These are phyloP conservation scores for Sphenopsis melanotis DNA, from an alignment of 2,797 vertebrate genomes.

Conservation along the genomic window DNA sequence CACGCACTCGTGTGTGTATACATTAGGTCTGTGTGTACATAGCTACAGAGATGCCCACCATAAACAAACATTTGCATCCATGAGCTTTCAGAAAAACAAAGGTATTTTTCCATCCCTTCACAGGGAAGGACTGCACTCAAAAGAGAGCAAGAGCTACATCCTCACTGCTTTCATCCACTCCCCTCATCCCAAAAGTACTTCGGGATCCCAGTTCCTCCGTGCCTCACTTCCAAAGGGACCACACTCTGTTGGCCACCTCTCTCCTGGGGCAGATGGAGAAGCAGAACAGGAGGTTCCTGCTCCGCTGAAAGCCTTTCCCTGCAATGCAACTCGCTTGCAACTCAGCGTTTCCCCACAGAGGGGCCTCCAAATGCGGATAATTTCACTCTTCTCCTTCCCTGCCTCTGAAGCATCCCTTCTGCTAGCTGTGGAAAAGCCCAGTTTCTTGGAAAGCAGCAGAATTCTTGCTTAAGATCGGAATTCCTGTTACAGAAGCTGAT, in stretches of 20 bases:
- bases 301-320: background rate
- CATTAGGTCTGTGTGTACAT: conserved; percentile 18
- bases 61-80: conserved; percentile 37
- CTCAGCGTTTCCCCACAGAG: conserved; percentile 49
- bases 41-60: conserved; percentile 41
- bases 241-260: background rate
- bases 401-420: conserved; percentile 16
- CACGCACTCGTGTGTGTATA: conserved; percentile 17
- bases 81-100: conserved; percentile 9
- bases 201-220: accelerated
- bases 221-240: background rate
- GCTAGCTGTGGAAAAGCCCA: conserved; percentile 6
- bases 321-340: background rate
- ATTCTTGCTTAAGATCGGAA: conserved; percentile 7
- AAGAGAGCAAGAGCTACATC: background rate
- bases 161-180: background rate
- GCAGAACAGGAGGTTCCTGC: background rate
- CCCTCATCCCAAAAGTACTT: background rate
- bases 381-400: background rate
- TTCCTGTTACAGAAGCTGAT: conserved; percentile 39
- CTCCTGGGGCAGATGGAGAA: background rate
- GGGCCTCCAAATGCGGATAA: conserved; percentile 42
- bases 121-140: background rate
- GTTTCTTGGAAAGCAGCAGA: conserved; percentile 63
- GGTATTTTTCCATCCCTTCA: background rate